Base-by-base conservation (phyloP, 2,888 invertebrate species). In the Oegoconia quadripuncta region DNA sequence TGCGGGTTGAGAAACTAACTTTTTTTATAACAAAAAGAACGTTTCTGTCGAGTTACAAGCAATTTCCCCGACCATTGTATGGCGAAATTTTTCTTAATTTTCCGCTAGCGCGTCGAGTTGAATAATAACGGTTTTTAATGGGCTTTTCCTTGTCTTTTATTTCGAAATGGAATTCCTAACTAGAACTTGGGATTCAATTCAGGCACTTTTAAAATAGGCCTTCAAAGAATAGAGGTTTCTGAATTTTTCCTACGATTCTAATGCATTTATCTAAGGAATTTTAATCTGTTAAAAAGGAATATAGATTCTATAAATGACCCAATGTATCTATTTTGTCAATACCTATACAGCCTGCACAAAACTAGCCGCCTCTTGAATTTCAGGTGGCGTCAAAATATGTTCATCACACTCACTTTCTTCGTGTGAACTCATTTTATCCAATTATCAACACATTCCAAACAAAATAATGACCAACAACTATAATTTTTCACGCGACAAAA, bases 51-150 rank as follows among this genome's bases (percentile, higher is more conserved):
- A 65, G 61, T 64, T 64, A 61, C 64, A 53, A 66, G 60, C 61
- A 67, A 70, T 70, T 69, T 71, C 55, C 61, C 59, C 61, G 62
- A 53, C 66, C 60, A 72, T 74, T 74, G 73, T 74, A 64, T 64
- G 62, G 42, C 46, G 50, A 59, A 64, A 58, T 71, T 73, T 68
- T 71, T 73, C 72, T 76, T 78, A 79, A 82, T 82, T 81, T 80
- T 78, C 75, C 76, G 76, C 61, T 60, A 50, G 62, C 64, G 55
- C 62, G 65, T 63, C 48, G 65, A 50, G 59, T 62, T 72, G 73
- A 76, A 76, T 74, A 72, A 74, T 73, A 74, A 69, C 59, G 63
- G 50, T 50, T 65, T 72, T 69, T 74, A 74, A 75, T 71, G 66
- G 69, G 60, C 57, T 62, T 64, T 69, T 62, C 58, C 68, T 62